Evolutionary conservation across 2,797 vertebrate species (phyloP).

Genomic region (Rhabdophis nuchalis): DNA sequence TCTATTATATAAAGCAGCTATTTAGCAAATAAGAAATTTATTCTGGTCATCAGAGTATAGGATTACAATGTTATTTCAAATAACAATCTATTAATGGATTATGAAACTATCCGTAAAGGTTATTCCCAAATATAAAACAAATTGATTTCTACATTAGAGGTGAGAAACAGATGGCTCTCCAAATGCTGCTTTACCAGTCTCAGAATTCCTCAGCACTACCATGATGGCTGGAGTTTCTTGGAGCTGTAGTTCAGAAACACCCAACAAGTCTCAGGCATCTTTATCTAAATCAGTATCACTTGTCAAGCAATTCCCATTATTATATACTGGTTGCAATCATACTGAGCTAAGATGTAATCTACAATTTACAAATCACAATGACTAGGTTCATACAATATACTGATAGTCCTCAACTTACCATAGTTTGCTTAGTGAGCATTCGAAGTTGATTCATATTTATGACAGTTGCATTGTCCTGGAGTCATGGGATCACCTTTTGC

Average conservation of each 20-base stretch:
- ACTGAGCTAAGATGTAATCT: not conserved
- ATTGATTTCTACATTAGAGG: not conserved
- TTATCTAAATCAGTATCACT: not conserved
- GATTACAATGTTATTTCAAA: not conserved
- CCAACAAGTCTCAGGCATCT: not conserved
- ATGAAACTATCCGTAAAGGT: not conserved
- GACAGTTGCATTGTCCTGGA: not conserved
- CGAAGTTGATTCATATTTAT: not conserved
- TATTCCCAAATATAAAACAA: not conserved
- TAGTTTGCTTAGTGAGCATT: not conserved
- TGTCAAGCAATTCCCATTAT: not conserved
- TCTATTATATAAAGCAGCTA: not conserved
- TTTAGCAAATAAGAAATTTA: not conserved
- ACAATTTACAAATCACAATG: not conserved
- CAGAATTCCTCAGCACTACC: not conserved
- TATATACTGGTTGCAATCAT: not conserved
- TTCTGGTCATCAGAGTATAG: not conserved
- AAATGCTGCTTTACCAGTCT: not conserved
- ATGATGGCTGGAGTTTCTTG: not conserved
- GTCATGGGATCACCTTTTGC: not conserved
- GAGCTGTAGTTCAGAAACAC: not conserved
- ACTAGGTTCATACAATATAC: not conserved
- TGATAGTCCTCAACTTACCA: not conserved
- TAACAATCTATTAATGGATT: not conserved
- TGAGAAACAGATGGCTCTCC: not conserved